A percentile compares a stretch with the other conserved stretches of the same genome.
Evolutionary conservation across 2,797 vertebrate genomes (phyloP).

Genomic region (Hippoglossus hippoglossus): DNA sequence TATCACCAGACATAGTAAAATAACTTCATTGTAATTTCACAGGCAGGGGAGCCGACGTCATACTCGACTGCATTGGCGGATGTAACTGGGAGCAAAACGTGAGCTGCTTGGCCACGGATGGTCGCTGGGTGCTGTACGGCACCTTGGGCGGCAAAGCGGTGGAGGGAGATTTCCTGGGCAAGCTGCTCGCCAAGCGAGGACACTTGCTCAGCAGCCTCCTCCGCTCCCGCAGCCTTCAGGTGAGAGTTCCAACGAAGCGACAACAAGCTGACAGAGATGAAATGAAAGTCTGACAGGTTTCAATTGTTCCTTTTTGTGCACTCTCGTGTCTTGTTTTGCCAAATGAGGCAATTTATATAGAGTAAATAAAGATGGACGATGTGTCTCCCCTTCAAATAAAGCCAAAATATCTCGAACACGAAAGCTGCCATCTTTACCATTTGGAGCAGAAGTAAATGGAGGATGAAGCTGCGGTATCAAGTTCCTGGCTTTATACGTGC

Average conservation of each 20-base stretch:
- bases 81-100: slow-evolving; percentile 89
- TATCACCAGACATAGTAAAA: not conserved
- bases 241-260: slow-evolving; percentile 24
- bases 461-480: no score
- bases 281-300: no score
- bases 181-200: slow-evolving; percentile 87
- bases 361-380: no score
- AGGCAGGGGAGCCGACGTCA: slow-evolving; percentile 88
- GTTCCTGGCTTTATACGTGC: no score
- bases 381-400: no score
- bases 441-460: no score
- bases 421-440: no score
- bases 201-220: slow-evolving; percentile 85
- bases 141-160: slow-evolving; percentile 83
- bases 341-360: no score
- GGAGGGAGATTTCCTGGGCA: slow-evolving; percentile 85
- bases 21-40: slow-evolving; percentile 7
- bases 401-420: no score
- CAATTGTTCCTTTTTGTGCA: not conserved
- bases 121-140: slow-evolving; percentile 90
- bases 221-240: slow-evolving; percentile 82
- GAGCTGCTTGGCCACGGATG: slow-evolving; percentile 84
- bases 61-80: slow-evolving; percentile 89
- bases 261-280: no score
- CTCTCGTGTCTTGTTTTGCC: no score